Evolutionary conservation across 2,888 invertebrate genomes (phyloP), one percentile per base, ranked within the genome.

Genomic region (Electrophaes corylata): DNA sequence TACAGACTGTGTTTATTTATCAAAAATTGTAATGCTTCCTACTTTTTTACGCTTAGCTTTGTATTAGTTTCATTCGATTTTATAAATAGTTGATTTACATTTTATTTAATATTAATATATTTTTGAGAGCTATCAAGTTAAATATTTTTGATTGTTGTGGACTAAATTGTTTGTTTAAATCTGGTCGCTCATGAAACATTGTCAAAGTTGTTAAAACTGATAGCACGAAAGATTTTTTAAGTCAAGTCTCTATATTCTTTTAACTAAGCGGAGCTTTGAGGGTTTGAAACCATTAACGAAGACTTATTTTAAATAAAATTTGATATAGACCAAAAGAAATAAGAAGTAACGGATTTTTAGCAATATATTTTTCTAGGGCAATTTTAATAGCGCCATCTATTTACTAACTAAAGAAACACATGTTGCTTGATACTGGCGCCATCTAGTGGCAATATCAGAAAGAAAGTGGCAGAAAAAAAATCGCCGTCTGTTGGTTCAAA

Each of bases 401-500:
- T 49, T 1, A 10, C 6, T 31, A 18, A 18, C 19, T 4, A 16
- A 2, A 8, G 11, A 48, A 26, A 14, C 8, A 10, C 0, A n/a
- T 31, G 23, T 16, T 16, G 3, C 16, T 23, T n/a, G 8, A 11
- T 12, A 26, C 20, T 40, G 40, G 14, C 33, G 49, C 55, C 53
- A 60, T 46, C 60, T 63, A 53, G 4, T 33, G 45, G 29, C 12
- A 37, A 20, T 14, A 3, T 14, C 23, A 6, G 19, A 41, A 45
- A 19, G n/a, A n/a, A n/a, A n/a, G n/a, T n/a, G n/a, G n/a, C 12
- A 2, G n/a, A 19, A 16, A 29, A 39, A 18, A 20, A 31, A 41
- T 37, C 51, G 53, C 61, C 61, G 61, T 57, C 58, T 59, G 26
- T 33, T 31, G 56, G 50, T 14, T 50, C 14, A 59, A 49, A 51